phyloP scores from a whole-genome alignment of 2,888 invertebrate genomes.

The Epicampocera succincta region DNA sequence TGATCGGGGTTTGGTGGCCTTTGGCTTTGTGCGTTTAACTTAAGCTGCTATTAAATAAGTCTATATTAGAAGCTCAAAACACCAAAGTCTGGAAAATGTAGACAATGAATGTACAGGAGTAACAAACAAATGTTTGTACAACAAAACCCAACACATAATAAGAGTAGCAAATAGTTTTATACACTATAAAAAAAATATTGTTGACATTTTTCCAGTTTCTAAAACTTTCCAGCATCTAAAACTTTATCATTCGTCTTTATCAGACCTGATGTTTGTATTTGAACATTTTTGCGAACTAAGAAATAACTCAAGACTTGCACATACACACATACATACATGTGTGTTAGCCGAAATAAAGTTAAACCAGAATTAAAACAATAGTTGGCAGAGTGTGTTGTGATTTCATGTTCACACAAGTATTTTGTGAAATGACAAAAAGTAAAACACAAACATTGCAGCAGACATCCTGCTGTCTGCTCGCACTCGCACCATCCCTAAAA shows the following conservation, averaged over 20 bases:
- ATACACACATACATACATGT: conserved; percentile 24
- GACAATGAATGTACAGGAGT: too few species aligned
- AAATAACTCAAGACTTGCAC: conserved; percentile 54
- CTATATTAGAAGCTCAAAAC: too few species aligned
- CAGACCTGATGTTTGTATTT: conserved; percentile 55
- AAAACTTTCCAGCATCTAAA: conserved; percentile 8
- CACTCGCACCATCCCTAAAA: conserved; percentile 1
- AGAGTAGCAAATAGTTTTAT: too few species aligned
- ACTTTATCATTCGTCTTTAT: conserved; percentile 41
- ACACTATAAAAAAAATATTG: too few species aligned
- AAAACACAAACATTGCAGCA: conserved; percentile 20
- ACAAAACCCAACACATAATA: too few species aligned
- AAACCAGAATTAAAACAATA: background rate
- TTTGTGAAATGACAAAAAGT: conserved; percentile 21
- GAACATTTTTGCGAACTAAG: conserved; percentile 58
- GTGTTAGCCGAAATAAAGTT: background rate
- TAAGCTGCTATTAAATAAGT: too few species aligned
- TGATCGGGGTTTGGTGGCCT: too few species aligned
- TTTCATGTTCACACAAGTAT: conserved; percentile 19
- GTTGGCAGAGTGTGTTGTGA: conserved; percentile 23
- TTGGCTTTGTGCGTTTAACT: too few species aligned
- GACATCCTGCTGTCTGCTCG: background rate
- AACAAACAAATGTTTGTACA: too few species aligned
- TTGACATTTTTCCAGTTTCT: too few species aligned
- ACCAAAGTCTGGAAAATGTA: too few species aligned